phyloP scores from a whole-genome alignment of 1,140 invertebrate species.

The Eurosta solidaginis region DNA sequence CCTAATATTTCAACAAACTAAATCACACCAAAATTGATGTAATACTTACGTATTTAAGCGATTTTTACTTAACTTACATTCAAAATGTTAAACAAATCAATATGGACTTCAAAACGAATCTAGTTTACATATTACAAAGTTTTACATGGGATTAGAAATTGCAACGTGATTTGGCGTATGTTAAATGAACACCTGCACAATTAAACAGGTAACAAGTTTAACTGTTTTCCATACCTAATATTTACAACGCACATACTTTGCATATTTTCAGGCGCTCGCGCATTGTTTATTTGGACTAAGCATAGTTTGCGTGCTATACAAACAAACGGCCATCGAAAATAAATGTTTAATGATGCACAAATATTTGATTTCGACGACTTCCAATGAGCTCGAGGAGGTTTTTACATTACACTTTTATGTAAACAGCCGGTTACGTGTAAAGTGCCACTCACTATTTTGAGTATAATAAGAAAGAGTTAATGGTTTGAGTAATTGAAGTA shows the following conservation, averaged over 20 bases:
- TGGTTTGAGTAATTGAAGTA: no score
- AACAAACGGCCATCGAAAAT: not conserved
- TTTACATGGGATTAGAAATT: not conserved
- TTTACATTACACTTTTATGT: not conserved
- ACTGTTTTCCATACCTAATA: not conserved
- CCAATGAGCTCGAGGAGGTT: not conserved
- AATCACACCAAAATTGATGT: no score
- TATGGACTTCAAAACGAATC: not conserved
- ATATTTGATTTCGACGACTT: slow-evolving; percentile 1
- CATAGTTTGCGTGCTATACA: no score
- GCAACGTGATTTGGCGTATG: not conserved
- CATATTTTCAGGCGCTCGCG: not conserved
- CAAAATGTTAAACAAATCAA: not conserved
- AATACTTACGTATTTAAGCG: not conserved
- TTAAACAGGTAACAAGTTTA: not conserved
- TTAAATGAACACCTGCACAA: not conserved
- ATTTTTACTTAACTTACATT: not conserved
- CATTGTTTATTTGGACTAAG: not conserved
- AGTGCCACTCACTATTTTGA: no score
- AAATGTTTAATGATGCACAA: not conserved
- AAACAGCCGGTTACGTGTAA: not conserved
- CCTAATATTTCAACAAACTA: no score
- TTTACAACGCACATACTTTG: not conserved
- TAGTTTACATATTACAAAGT: not conserved
- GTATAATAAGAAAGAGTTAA: no score